Evolutionary conservation across 1,140 invertebrate species (phyloP).

Genomic region (Acromyrmex charruanus): DNA sequence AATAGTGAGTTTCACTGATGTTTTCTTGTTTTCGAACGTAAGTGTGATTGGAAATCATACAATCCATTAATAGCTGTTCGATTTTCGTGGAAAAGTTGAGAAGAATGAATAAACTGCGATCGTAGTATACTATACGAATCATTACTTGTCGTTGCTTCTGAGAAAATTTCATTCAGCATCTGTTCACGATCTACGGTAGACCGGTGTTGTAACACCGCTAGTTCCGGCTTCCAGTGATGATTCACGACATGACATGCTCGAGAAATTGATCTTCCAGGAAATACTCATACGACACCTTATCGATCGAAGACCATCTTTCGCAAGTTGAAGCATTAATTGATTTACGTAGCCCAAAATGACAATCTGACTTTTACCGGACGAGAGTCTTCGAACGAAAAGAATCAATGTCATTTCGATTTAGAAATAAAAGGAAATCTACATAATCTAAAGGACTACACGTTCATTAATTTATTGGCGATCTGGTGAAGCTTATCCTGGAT

Average conservation of each 20-base stretch:
- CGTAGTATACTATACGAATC: constrained; percentile 14
- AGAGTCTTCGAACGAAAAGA: background rate
- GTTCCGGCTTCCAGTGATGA: constrained; percentile 75
- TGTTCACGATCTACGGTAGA: constrained; percentile 48
- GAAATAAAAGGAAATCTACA: background rate
- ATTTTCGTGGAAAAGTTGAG: constrained; percentile 62
- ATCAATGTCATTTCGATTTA: background rate
- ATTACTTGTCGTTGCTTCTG: constrained; percentile 56
- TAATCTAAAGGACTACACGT: no score
- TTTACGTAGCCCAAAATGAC: background rate
- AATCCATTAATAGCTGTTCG: background rate
- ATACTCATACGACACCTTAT: constrained; percentile 22
- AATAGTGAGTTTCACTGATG: background rate
- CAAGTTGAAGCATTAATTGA: background rate
- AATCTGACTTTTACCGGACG: background rate
- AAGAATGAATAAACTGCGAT: constrained; percentile 50
- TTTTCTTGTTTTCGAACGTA: background rate
- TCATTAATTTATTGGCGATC: background rate
- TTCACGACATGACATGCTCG: constrained; percentile 57
- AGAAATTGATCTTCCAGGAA: constrained; percentile 63
- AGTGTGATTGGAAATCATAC: background rate
- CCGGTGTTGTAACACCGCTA: constrained; percentile 23
- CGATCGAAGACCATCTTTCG: background rate
- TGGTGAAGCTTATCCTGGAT: background rate
- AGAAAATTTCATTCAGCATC: constrained; percentile 76